A percentile compares a stretch with the other conserved stretches of the same genome.
phyloP scores from a whole-genome alignment of 2,113 vertebrate species.

The Cavia aperea region DNA sequence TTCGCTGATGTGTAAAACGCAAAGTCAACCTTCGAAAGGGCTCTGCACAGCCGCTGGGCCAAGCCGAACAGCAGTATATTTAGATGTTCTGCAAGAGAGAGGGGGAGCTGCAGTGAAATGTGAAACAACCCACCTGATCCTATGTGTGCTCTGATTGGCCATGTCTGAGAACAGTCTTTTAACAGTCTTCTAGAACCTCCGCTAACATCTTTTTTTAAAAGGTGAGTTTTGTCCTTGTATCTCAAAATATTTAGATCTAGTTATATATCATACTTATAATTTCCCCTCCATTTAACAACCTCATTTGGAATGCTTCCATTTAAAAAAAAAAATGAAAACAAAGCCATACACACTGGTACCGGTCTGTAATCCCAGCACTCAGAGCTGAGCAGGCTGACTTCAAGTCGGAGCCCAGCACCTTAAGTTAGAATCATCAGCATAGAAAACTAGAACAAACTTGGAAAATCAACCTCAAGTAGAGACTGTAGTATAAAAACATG shows the following conservation, averaged over 20 bases:
- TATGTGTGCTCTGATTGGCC: neutral
- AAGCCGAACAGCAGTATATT: slow-evolving; percentile 78
- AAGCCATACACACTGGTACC: neutral
- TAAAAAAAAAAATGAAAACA: neutral
- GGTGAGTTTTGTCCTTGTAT: neutral
- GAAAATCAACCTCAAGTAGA: slow-evolving; percentile 2
- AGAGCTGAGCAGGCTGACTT: neutral
- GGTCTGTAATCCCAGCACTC: neutral
- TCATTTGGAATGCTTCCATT: neutral
- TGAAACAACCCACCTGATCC: neutral
- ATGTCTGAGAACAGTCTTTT: slow-evolving; percentile 1
- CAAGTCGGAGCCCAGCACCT: neutral
- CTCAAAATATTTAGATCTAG: slow-evolving; percentile 17
- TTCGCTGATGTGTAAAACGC: slow-evolving; percentile 71
- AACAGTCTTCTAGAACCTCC: neutral
- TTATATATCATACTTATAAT: neutral
- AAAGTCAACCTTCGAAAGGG: slow-evolving; percentile 77
- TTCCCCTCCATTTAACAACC: slow-evolving; percentile 6
- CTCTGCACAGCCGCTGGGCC: slow-evolving; percentile 75
- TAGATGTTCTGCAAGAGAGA: slow-evolving; percentile 76
- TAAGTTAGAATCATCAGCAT: neutral
- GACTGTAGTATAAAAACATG: neutral
- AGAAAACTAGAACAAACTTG: neutral
- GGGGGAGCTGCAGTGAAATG: neutral
- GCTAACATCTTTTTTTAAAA: neutral